Percentiles rank a stretch among this genome's conserved stretches.
These are phyloP conservation scores for Seriola rivoliana DNA, from an alignment of 2,113 vertebrate genomes.

Conservation along the genomic window DNA sequence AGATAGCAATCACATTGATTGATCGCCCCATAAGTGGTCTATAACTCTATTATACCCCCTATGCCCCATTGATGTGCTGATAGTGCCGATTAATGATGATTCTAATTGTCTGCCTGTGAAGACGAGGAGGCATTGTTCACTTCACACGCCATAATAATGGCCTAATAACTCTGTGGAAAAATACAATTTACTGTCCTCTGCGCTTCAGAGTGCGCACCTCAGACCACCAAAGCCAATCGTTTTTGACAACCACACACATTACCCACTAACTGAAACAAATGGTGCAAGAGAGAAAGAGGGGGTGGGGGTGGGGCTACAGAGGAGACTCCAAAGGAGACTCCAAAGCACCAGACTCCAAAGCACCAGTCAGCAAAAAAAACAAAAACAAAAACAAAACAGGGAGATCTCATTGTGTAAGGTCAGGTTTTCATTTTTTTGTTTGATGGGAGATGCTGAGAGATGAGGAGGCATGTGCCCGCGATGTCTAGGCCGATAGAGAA, in stretches of 20 bases:
- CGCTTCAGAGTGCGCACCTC: constrained; percentile 42
- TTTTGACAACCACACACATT: constrained; percentile 74
- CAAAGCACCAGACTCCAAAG: constrained; percentile 37
- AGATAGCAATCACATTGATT: constrained; percentile 64
- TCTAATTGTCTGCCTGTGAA: constrained; percentile 74
- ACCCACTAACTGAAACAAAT: constrained; percentile 74
- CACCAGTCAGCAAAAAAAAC: constrained; percentile 31
- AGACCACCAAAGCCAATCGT: constrained; percentile 57
- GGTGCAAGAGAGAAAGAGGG: constrained; percentile 50
- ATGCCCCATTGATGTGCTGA: constrained; percentile 65
- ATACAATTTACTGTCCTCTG: constrained; percentile 68
- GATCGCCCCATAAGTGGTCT: constrained; percentile 65
- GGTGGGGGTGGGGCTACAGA: constrained; percentile 3
- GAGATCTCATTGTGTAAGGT: constrained; percentile 40
- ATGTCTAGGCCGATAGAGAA: constrained; percentile 4
- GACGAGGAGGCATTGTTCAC: constrained; percentile 68
- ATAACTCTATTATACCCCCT: constrained; percentile 67
- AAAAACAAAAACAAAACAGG: not conserved
- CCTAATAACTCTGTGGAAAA: constrained; percentile 75
- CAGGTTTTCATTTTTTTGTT: constrained; percentile 33
- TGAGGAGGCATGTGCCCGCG: constrained; percentile 8
- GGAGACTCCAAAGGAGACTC: constrained; percentile 43
- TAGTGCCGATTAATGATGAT: constrained; percentile 76
- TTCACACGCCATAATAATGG: constrained; percentile 65
- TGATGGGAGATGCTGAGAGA: constrained; percentile 25